These are phyloP conservation scores for Carollia perspicillata DNA, from an alignment of 2,113 vertebrate genomes.

Conservation along the genomic window DNA sequence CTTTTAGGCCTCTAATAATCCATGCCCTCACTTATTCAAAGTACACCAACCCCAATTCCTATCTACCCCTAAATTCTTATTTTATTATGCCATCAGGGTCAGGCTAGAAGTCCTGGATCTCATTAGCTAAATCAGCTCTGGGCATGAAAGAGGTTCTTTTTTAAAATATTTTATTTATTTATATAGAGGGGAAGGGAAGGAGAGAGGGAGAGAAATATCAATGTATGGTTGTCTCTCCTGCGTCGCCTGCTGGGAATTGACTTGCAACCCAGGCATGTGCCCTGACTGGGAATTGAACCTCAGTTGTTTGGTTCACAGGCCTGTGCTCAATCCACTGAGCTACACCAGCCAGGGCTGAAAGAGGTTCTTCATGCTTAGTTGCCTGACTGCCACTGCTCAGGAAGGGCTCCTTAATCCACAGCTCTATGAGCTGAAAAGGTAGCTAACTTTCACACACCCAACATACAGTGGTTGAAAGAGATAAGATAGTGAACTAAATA, in stretches of 20 bases:
- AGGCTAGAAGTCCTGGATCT: neutral
- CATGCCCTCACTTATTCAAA: neutral
- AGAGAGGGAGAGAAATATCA: no score
- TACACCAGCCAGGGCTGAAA: no score
- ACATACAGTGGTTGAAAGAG: neutral
- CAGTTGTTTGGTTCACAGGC: no score
- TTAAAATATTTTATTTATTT: no score
- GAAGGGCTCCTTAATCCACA: neutral
- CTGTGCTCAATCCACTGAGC: no score
- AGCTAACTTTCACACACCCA: neutral
- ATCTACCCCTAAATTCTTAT: neutral
- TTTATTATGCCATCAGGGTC: neutral
- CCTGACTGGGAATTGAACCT: no score
- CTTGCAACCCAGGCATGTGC: no score
- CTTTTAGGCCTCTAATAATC: neutral
- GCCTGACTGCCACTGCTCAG: neutral
- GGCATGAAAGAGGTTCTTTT: neutral
- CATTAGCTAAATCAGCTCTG: neutral
- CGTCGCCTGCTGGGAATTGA: no score
- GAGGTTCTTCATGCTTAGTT: neutral
- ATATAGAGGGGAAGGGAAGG: no score
- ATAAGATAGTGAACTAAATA: neutral
- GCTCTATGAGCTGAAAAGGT: neutral
- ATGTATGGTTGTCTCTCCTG: no score
- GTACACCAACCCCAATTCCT: neutral